phyloP scores from a whole-genome alignment of 2,797 vertebrate genomes.

The Apogon hyalosoma region DNA sequence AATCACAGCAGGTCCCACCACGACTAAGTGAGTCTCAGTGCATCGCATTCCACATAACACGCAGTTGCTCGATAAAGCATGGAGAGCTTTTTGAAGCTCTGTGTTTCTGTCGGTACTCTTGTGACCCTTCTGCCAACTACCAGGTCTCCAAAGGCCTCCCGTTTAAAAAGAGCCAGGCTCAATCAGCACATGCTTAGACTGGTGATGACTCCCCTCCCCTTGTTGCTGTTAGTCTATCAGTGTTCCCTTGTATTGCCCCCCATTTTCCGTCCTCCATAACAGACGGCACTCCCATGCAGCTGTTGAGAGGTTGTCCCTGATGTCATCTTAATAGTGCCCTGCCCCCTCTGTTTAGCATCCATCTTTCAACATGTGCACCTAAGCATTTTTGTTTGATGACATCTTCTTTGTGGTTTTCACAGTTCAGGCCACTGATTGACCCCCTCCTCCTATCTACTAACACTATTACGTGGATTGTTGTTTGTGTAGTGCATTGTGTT shows the following conservation, averaged over 20 bases:
- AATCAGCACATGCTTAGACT: conserved; percentile 86
- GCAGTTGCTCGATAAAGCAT: conserved; percentile 73
- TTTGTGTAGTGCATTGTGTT: conserved; percentile 41
- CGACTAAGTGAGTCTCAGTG: conserved; percentile 66
- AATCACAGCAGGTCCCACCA: conserved; percentile 78
- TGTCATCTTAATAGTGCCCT: conserved; percentile 80
- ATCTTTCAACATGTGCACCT: conserved; percentile 80
- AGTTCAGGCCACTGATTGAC: conserved; percentile 71
- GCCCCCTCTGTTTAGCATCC: conserved; percentile 81
- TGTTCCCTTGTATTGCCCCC: conserved; percentile 80
- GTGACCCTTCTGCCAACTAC: conserved; percentile 71
- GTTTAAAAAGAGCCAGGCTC: conserved; percentile 81
- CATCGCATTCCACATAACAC: conserved; percentile 64
- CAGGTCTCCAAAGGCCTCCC: conserved; percentile 70
- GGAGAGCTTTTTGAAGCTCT: conserved; percentile 70
- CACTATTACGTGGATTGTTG: conserved; percentile 58
- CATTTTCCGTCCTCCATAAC: conserved; percentile 74
- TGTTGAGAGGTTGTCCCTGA: conserved; percentile 82
- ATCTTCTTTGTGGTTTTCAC: conserved; percentile 79
- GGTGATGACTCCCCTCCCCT: conserved; percentile 75
- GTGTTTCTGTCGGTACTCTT: conserved; percentile 65
- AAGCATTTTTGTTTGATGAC: conserved; percentile 85
- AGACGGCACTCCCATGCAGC: conserved; percentile 83
- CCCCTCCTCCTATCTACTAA: conserved; percentile 25
- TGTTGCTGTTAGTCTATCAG: conserved; percentile 85